phyloP scores from a whole-genome alignment of 2,797 vertebrate species.

The Caiman crocodilus region DNA sequence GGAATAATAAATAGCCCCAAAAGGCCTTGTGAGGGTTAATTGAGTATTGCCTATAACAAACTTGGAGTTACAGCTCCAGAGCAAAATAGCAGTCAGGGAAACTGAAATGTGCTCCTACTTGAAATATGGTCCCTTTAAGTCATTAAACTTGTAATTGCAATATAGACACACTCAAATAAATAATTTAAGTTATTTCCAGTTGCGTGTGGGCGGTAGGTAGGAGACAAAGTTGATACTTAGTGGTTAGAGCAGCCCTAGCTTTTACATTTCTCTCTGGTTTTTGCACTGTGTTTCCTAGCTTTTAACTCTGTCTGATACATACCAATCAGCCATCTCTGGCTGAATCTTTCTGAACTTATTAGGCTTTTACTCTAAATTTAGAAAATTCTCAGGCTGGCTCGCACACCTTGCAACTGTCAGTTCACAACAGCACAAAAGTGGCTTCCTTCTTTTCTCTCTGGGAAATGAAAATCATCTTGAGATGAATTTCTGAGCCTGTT shows the following conservation, averaged over 20 bases:
- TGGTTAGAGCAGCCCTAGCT: conserved; percentile 66
- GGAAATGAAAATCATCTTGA: neutral
- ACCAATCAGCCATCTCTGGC: neutral
- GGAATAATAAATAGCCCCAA: conserved; percentile 11
- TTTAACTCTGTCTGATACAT: neutral
- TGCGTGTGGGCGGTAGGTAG: conserved; percentile 70
- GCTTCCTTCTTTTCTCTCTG: accelerated
- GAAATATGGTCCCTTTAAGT: conserved; percentile 47
- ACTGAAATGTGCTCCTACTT: neutral
- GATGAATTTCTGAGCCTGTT: neutral
- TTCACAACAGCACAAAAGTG: neutral
- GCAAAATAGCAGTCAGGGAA: neutral
- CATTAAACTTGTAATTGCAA: conserved; percentile 53
- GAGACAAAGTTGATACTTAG: conserved; percentile 62
- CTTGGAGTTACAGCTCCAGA: neutral
- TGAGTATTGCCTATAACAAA: accelerated
- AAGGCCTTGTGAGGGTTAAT: neutral
- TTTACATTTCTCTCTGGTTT: conserved; percentile 27
- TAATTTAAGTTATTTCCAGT: conserved; percentile 81
- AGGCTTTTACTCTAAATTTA: neutral
- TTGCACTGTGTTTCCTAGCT: neutral
- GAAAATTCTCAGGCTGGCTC: neutral
- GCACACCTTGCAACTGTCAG: neutral
- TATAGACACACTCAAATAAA: conserved; percentile 56
- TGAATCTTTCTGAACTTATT: neutral